phyloP scores from a whole-genome alignment of 2,113 vertebrate genomes.

The Hypomesus transpacificus region DNA sequence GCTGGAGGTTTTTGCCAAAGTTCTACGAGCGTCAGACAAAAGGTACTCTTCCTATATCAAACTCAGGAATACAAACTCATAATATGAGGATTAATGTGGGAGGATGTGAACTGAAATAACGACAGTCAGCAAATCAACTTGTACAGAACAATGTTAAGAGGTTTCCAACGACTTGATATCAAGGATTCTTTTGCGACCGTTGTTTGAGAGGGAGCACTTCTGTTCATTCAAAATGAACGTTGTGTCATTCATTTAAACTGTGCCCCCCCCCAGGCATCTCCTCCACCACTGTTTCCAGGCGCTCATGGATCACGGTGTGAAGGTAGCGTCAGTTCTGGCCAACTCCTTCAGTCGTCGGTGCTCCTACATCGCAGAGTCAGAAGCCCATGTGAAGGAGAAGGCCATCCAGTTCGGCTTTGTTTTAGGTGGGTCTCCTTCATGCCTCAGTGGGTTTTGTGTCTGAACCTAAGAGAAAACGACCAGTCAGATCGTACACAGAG shows the following conservation, averaged over 20 bases:
- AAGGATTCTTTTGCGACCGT: too few species aligned
- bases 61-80: too few species aligned
- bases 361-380: slow-evolving; percentile 95
- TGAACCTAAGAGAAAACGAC: background rate
- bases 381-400: slow-evolving; percentile 94
- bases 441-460: background rate
- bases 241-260: background rate
- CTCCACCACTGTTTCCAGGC: slow-evolving; percentile 99
- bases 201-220: too few species aligned
- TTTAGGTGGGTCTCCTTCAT: slow-evolving; percentile 74
- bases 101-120: too few species aligned
- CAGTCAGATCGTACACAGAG: background rate
- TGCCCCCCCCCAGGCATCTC: slow-evolving; percentile 80
- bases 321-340: slow-evolving; percentile 94
- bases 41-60: slow-evolving; percentile 68
- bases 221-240: too few species aligned
- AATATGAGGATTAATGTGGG: too few species aligned
- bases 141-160: too few species aligned
- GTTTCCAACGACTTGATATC: too few species aligned
- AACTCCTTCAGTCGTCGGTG: slow-evolving; percentile 97
- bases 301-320: slow-evolving; percentile 97
- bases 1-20: slow-evolving; percentile 98
- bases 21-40: slow-evolving; percentile 97
- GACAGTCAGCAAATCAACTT: too few species aligned
- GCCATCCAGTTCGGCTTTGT: slow-evolving; percentile 98